Conservation (phyloP, 1,140 invertebrate species). For the Drosophila kikkawai region DNA sequence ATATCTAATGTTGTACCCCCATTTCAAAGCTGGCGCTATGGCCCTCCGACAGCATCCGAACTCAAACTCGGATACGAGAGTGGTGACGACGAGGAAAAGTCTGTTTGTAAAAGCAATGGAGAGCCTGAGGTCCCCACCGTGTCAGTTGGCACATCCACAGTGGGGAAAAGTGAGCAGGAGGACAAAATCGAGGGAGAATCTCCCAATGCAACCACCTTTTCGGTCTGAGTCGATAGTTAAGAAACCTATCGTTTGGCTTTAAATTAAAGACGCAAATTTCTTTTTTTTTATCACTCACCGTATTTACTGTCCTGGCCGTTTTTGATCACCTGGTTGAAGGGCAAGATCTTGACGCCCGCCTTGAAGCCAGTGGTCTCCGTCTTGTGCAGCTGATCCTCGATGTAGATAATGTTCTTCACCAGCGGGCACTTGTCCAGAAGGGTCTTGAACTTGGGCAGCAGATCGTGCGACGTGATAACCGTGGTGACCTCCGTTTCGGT, state of each 20-base stretch:
- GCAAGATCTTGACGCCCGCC: slow-evolving; percentile 88
- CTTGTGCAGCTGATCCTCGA: slow-evolving; percentile 93
- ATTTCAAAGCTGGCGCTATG: slow-evolving; percentile 28
- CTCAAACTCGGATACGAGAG: not conserved
- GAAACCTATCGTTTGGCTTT: not conserved
- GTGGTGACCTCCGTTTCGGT: slow-evolving; percentile 98
- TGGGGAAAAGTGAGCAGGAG: not conserved
- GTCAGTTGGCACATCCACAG: slow-evolving; percentile 9
- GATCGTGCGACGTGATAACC: slow-evolving; percentile 95
- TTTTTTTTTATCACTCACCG: slow-evolving; percentile 52
- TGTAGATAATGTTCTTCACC: slow-evolving; percentile 93
- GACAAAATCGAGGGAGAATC: not conserved
- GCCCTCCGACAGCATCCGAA: not conserved
- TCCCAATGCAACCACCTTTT: not conserved
- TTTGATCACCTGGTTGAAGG: slow-evolving; percentile 87
- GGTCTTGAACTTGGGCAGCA: slow-evolving; percentile 95
- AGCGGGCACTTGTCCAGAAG: slow-evolving; percentile 89
- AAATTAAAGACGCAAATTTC: slow-evolving; percentile 11
- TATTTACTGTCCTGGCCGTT: slow-evolving; percentile 84
- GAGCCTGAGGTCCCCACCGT: not conserved
- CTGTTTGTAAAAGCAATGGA: no score
- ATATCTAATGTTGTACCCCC: not conserved
- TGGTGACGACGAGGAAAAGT: not conserved
- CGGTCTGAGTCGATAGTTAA: not conserved
- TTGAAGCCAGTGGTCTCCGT: slow-evolving; percentile 90